A percentile compares a stretch with the other conserved stretches of the same genome.
phyloP scores from a whole-genome alignment of 2,113 vertebrate species.

The Melierax canorus region DNA sequence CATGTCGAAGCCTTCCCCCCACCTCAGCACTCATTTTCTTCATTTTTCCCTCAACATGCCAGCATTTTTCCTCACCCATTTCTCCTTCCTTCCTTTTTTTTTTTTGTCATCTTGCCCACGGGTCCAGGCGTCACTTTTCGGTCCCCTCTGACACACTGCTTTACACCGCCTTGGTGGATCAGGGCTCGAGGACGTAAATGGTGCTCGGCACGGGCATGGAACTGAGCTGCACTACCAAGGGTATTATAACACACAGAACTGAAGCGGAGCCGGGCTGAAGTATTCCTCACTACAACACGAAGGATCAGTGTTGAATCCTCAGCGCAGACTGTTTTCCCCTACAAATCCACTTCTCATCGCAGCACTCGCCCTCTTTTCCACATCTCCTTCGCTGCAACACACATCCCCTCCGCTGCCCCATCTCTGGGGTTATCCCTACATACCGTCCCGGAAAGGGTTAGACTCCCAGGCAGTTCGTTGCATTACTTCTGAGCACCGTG shows the following conservation, averaged over 20 bases:
- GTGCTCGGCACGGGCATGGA: rapidly evolving
- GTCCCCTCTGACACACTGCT: neutral
- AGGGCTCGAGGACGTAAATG: neutral
- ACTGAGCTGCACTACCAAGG: neutral
- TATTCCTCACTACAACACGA: neutral
- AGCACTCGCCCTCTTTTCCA: neutral
- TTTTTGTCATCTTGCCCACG: neutral
- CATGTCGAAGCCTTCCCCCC: neutral
- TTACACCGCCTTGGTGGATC: neutral
- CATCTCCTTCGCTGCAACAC: neutral
- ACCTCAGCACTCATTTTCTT: neutral
- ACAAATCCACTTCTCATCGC: neutral
- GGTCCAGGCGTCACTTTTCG: neutral
- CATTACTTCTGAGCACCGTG: too few relatives aligned
- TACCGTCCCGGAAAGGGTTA: neutral
- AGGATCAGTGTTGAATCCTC: neutral
- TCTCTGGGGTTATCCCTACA: neutral
- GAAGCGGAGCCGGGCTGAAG: neutral
- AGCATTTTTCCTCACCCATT: neutral
- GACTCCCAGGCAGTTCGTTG: neutral
- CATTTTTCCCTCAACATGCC: neutral
- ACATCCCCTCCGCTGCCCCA: neutral
- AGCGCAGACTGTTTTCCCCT: neutral
- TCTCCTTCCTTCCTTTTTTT: neutral
- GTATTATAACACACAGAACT: neutral